These are phyloP conservation scores for Salvator merianae DNA, from an alignment of 2,113 vertebrate genomes.

Conservation along the genomic window DNA sequence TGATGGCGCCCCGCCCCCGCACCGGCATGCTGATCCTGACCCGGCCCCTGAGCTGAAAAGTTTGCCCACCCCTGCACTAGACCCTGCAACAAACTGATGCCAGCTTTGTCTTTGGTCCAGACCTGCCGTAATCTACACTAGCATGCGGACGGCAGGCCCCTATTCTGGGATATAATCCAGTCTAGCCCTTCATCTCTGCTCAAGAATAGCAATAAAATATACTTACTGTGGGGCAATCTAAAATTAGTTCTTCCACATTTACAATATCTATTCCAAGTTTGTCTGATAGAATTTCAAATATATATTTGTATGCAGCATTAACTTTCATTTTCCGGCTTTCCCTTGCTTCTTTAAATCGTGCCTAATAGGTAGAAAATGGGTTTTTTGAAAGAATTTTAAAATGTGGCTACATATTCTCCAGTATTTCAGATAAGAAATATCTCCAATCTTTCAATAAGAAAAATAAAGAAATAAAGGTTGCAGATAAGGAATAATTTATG, in stretches of 20 bases:
- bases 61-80: no score
- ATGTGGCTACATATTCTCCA: no score
- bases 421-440: neutral
- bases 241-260: constrained; percentile 80
- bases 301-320: constrained; percentile 75
- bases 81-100: neutral
- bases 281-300: constrained; percentile 78
- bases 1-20: no score
- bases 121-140: no score
- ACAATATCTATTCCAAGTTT: constrained; percentile 68
- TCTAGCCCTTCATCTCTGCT: no score
- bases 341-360: constrained; percentile 74
- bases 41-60: no score
- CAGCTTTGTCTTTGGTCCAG: no score
- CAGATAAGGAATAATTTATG: no score
- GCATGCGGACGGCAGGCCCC: no score
- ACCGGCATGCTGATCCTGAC: no score
- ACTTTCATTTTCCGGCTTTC: constrained; percentile 74
- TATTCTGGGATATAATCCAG: no score
- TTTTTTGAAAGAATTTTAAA: constrained; percentile 13
- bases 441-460: neutral
- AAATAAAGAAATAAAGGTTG: neutral
- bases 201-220: constrained; percentile 11
- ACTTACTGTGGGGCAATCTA: constrained; percentile 83
- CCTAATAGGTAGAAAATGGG: constrained; percentile 63